phyloP scores from a whole-genome alignment of 2,888 invertebrate genomes.

The Apamea anceps region DNA sequence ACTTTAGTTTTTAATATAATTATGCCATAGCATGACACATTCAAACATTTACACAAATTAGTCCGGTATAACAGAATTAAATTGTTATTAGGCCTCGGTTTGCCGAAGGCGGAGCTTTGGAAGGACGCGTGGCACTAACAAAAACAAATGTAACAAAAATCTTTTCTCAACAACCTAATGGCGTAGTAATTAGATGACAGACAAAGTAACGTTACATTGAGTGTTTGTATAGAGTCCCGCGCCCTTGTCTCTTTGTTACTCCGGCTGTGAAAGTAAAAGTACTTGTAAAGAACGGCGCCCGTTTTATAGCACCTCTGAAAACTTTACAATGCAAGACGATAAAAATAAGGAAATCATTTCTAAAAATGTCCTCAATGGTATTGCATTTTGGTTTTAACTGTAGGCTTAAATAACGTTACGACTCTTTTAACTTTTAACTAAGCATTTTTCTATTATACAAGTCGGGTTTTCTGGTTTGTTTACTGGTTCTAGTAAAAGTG shows the following conservation, averaged over 20 bases:
- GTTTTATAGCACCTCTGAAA: conserved; percentile 72
- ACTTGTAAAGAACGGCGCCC: conserved; percentile 67
- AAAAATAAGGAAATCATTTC: conserved; percentile 62
- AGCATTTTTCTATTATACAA: conserved; percentile 29
- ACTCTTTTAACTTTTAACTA: conserved; percentile 12
- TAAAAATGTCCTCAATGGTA: conserved; percentile 59
- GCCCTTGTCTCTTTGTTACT: conserved; percentile 74
- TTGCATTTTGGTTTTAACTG: conserved; percentile 40
- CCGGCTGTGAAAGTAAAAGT: conserved; percentile 83
- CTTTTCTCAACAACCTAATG: conserved; percentile 75
- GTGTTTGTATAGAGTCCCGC: conserved; percentile 70
- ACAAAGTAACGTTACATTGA: conserved; percentile 79
- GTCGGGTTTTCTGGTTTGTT: conserved; percentile 16
- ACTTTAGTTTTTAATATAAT: conserved; percentile 46
- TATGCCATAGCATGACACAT: conserved; percentile 40
- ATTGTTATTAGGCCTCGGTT: conserved; percentile 61
- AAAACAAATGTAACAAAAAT: conserved; percentile 70
- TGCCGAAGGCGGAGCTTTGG: conserved; percentile 60
- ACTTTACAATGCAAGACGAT: conserved; percentile 48
- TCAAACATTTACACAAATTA: conserved; percentile 58
- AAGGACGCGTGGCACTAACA: conserved; percentile 77
- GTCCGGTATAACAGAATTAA: conserved; percentile 52
- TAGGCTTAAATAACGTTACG: conserved; percentile 21
- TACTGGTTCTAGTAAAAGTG: conserved; percentile 19
- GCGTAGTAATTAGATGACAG: conserved; percentile 78